Evolutionary conservation across 2,797 vertebrate species (phyloP).

Genomic region (Vipera ursinii): DNA sequence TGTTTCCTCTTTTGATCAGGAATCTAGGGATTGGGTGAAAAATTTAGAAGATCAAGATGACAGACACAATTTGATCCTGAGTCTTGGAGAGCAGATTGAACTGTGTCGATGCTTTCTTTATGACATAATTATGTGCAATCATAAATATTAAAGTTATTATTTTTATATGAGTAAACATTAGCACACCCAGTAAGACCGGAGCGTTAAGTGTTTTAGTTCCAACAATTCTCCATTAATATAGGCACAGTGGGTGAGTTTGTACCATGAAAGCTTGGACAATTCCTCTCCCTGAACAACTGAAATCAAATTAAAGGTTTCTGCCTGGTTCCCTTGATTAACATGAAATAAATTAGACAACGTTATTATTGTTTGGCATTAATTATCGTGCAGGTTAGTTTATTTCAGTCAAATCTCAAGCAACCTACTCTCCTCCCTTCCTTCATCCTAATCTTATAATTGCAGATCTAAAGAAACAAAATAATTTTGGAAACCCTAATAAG

Average conservation of each 20-base stretch:
- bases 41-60: slow-evolving; percentile 27
- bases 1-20: not conserved
- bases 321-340: not conserved
- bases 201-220: not conserved
- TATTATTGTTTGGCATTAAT: not conserved
- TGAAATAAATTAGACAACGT: not conserved
- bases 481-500: not conserved
- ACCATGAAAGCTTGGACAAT: not conserved
- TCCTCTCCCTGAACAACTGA: not conserved
- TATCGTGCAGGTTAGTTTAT: not conserved
- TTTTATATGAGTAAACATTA: not conserved
- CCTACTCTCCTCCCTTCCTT: not conserved
- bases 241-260: not conserved
- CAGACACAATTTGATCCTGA: not conserved
- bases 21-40: not conserved
- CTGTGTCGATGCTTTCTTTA: not conserved
- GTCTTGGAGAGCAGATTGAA: not conserved
- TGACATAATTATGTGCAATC: not conserved
- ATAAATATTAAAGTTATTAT: slow-evolving; percentile 15
- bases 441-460: not conserved
- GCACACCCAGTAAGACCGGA: not conserved
- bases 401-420: not conserved
- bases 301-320: not conserved
- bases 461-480: not conserved
- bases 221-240: not conserved